These are phyloP conservation scores for Corydoras maculifer DNA, from an alignment of 2,113 vertebrate genomes.

Conservation along the genomic window DNA sequence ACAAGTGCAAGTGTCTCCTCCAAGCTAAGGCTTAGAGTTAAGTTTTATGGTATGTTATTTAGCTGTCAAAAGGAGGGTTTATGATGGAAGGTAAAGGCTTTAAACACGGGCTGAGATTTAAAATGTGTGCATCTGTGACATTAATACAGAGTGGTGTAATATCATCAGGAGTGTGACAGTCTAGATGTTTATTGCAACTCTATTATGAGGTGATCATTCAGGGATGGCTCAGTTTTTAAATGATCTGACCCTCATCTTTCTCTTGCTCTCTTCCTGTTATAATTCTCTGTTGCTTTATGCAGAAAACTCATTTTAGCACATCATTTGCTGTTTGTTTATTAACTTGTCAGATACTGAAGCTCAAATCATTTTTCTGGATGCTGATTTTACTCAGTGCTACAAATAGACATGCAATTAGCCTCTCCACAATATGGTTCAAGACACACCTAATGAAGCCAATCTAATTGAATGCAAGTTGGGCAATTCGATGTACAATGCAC, in stretches of 20 bases:
- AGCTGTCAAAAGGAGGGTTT: not conserved
- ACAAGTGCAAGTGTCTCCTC: not conserved
- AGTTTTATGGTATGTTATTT: not conserved
- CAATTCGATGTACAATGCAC: not conserved
- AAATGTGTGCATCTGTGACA: not conserved
- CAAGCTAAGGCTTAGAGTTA: not conserved
- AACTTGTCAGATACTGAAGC: constrained; percentile 21
- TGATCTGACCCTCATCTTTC: not conserved
- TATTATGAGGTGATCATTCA: not conserved
- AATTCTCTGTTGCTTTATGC: no score
- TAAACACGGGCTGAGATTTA: not conserved
- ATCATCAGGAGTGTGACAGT: not conserved
- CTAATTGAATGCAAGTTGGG: constrained; percentile 14
- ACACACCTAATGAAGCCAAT: constrained; percentile 13
- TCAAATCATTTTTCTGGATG: constrained; percentile 11
- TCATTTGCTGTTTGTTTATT: constrained; percentile 31
- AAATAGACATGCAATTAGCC: constrained; percentile 38
- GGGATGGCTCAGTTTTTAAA: not conserved
- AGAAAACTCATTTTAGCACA: constrained; percentile 19
- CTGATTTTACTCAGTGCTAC: constrained; percentile 3
- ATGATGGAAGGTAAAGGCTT: not conserved
- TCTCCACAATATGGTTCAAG: constrained; percentile 28
- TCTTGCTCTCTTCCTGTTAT: not conserved
- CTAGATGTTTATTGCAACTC: constrained; percentile 10
- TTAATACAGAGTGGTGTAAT: not conserved